Evolutionary conservation across 2,113 vertebrate species (phyloP), one percentile per base, ranked within the genome.

Genomic region (Limanda limanda): DNA sequence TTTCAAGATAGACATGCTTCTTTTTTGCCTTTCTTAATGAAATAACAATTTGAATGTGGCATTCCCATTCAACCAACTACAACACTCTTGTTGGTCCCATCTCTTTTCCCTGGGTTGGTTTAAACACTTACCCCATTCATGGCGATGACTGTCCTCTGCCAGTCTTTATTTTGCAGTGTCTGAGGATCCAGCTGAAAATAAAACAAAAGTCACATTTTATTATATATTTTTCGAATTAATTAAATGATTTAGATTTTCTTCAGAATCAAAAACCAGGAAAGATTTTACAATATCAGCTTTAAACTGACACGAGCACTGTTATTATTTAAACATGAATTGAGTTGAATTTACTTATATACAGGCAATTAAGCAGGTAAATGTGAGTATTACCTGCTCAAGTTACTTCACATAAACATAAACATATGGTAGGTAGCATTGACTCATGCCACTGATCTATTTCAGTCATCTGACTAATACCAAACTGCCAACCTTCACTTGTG

Each of bases 121-220:
- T 9, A 54, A 20, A 54, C 51, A 54, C 96, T 82, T 86, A 99
- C 98, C 85, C 96, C 97, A 1, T 97, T 98, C 97, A 99, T 97
- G 9, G 94, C 81, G 64, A 99, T 96, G 81, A 98, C 95, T 0
- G 96, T 96, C 78, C 97, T 95, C 61, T 99, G 98, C 98, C 98
- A 99, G 17, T 99, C 98, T 92, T 98, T 97, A 67, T 95, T 97
- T 76, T 98, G 96, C 71, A 99, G 84, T 0, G 88, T 89, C 85
- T 99, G 97, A 0, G 97, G 95, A 71, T 99, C 98, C 94, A 99
- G 92, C 98, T 99, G 91, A 35, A 78, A 83, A 73, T 4, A 48
- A 52, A 76, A 62, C 1, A 76, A 37, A 21, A 61, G 0, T 5
- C 1, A 18, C 2, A 25, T 20, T 37, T 40, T 37, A 31, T 71